These are phyloP conservation scores for Gymnosoma rotundatum DNA, from an alignment of 2,888 invertebrate genomes.

Conservation along the genomic window DNA sequence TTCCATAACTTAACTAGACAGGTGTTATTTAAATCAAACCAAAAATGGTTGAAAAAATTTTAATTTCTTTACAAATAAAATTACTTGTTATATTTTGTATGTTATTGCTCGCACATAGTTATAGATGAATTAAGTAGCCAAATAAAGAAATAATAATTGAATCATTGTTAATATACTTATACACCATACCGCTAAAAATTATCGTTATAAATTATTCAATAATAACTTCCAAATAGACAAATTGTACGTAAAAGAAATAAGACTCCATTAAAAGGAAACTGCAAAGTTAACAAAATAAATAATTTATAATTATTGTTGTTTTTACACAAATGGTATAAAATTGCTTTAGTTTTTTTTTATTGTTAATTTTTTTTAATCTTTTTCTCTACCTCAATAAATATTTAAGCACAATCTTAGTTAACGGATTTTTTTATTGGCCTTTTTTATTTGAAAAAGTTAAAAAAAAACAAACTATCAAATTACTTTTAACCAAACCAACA, in stretches of 20 bases:
- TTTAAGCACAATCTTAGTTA: too few species aligned
- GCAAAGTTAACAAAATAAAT: too few species aligned
- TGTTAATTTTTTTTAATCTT: too few species aligned
- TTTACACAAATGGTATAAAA: too few species aligned
- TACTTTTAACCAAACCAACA: not conserved
- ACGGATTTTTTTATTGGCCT: too few species aligned
- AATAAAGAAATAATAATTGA: slow-evolving; percentile 29
- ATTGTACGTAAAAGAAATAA: not conserved
- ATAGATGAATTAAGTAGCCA: not conserved
- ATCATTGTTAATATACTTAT: slow-evolving; percentile 35
- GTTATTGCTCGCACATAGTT: not conserved
- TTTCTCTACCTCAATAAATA: too few species aligned
- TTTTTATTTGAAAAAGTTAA: too few species aligned
- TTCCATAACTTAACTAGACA: not conserved
- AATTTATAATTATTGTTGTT: too few species aligned
- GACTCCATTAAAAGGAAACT: too few species aligned
- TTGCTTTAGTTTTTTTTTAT: too few species aligned
- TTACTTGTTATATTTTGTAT: not conserved
- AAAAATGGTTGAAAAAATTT: not conserved
- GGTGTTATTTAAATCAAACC: slow-evolving; percentile 19
- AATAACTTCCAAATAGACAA: slow-evolving; percentile 18
- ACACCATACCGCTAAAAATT: slow-evolving; percentile 32
- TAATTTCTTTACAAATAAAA: slow-evolving; percentile 9
- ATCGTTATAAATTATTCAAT: slow-evolving; percentile 5
- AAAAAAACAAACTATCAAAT: too few species aligned